These are phyloP conservation scores for Drosophila borborema DNA, from an alignment of 2,888 invertebrate species.

Conservation along the genomic window DNA sequence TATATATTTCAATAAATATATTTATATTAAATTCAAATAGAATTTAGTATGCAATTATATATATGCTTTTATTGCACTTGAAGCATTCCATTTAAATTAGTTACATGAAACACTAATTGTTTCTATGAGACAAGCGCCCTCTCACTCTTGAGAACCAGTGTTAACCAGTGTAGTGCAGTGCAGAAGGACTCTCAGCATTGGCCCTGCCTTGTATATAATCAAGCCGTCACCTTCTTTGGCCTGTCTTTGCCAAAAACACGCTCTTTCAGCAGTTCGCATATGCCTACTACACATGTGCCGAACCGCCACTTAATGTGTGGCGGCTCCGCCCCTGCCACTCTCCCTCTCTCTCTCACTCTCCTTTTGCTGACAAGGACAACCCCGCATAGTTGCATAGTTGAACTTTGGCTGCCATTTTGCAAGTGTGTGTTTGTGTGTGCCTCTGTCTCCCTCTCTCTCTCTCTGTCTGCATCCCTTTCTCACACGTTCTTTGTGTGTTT, in stretches of 20 bases:
- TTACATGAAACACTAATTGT: neutral
- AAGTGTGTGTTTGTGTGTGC: slow-evolving; percentile 30
- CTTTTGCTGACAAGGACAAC: slow-evolving; percentile 41
- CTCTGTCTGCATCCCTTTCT: slow-evolving; percentile 6
- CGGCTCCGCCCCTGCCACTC: neutral
- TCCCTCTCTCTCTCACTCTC: neutral
- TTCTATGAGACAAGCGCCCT: neutral
- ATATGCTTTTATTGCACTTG: neutral
- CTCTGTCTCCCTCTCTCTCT: neutral
- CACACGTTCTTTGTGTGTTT: slow-evolving; percentile 23
- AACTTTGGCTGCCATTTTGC: slow-evolving; percentile 70
- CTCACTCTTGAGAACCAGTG: slow-evolving; percentile 2
- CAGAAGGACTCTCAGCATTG: slow-evolving; percentile 11
- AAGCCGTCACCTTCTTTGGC: slow-evolving; percentile 32
- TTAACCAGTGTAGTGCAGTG: slow-evolving; percentile 5
- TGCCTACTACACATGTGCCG: slow-evolving; percentile 43
- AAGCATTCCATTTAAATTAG: neutral
- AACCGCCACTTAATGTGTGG: slow-evolving; percentile 38
- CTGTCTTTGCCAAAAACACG: slow-evolving; percentile 36
- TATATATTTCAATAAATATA: too few relatives aligned
- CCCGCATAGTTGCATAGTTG: slow-evolving; percentile 63
- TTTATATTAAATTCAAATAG: too few relatives aligned
- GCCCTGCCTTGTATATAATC: slow-evolving; percentile 21
- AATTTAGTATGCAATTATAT: neutral
- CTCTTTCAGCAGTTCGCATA: slow-evolving; percentile 27